These are phyloP conservation scores for Pelmatolapia mariae DNA, from an alignment of 2,113 vertebrate genomes.

Conservation along the genomic window DNA sequence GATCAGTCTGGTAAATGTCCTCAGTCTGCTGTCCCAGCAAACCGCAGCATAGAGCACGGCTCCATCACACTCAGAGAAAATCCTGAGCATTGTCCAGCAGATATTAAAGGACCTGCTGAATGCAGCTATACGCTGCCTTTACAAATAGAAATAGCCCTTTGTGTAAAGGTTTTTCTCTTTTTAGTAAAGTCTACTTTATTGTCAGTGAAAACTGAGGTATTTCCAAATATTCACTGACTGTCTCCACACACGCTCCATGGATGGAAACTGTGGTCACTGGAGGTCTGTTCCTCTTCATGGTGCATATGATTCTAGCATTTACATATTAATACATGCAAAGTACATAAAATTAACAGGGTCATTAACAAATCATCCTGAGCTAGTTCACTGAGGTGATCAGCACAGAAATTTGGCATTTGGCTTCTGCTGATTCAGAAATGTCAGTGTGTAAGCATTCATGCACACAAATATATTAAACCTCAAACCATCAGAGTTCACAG, in stretches of 20 bases:
- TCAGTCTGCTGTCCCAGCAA: background rate
- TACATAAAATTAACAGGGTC: background rate
- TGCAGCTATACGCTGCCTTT: background rate
- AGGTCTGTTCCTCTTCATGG: background rate
- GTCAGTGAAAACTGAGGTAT: background rate
- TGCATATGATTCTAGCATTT: background rate
- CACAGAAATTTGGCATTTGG: fast-evolving
- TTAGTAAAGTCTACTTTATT: background rate
- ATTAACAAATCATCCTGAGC: background rate
- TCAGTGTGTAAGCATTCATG: background rate
- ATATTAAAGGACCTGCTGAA: background rate
- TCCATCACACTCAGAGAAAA: background rate
- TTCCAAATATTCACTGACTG: background rate
- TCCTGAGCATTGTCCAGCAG: background rate
- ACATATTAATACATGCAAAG: background rate
- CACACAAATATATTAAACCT: background rate
- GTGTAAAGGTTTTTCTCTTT: background rate
- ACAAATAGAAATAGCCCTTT: background rate
- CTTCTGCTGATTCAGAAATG: background rate
- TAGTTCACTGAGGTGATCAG: background rate
- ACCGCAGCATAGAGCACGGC: background rate
- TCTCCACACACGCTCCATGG: background rate
- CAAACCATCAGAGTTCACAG: background rate
- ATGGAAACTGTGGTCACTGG: background rate
- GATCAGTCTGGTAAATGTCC: background rate